Evolutionary conservation across 2,113 vertebrate species (phyloP).

Genomic region (Rattus rattus): DNA sequence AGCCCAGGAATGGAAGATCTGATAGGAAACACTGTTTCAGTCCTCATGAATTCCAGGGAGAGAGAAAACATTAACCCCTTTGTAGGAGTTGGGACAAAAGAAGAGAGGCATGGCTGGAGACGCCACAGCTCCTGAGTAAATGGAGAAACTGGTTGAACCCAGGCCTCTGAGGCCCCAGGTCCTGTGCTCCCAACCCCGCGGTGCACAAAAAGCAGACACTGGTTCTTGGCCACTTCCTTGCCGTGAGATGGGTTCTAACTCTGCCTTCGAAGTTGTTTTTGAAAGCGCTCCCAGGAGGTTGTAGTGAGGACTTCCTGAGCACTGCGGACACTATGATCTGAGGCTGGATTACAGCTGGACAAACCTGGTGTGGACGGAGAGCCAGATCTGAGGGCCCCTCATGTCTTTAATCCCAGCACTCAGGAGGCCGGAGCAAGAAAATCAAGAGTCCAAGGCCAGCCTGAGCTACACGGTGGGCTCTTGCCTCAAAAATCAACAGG

Average conservation of each 20-base stretch:
- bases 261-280: neutral
- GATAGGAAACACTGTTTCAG: neutral
- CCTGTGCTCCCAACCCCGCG: neutral
- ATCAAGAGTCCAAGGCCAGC: neutral
- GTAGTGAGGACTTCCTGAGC: neutral
- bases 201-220: too few relatives aligned
- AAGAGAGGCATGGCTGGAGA: neutral
- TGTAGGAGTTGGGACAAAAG: neutral
- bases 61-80: neutral
- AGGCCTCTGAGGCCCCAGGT: neutral
- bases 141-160: neutral
- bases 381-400: neutral
- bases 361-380: neutral
- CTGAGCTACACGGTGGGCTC: neutral
- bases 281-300: neutral
- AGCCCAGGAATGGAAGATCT: neutral
- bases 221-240: neutral
- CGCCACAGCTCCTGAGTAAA: neutral
- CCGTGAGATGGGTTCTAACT: neutral
- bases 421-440: neutral
- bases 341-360: fast-evolving
- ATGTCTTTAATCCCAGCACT: neutral
- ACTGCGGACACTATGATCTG: neutral
- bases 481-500: neutral
- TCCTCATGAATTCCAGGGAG: neutral